phyloP scores from a whole-genome alignment of 2,113 vertebrate species.

The Thunnus maccoyii region DNA sequence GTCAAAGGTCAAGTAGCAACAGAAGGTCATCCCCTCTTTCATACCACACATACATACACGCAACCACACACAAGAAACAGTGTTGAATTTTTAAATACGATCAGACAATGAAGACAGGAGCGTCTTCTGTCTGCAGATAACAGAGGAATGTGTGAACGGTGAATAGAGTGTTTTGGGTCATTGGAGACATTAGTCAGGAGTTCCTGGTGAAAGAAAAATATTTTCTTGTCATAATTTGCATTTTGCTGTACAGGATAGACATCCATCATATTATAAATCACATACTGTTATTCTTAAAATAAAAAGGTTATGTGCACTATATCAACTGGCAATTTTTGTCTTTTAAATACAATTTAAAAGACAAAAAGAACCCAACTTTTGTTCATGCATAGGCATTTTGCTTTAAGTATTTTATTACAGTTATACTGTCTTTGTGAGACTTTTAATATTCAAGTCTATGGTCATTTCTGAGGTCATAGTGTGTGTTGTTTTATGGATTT shows the following conservation, averaged over 20 bases:
- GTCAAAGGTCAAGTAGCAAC: slow-evolving; percentile 39
- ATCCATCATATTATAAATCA: neutral
- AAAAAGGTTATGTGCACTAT: no score
- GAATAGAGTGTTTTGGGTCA: neutral
- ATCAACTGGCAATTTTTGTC: no score
- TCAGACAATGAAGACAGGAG: slow-evolving; percentile 1
- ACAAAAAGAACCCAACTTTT: no score
- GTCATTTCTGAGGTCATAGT: no score
- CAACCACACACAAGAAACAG: neutral
- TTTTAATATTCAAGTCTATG: no score
- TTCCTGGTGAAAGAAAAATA: neutral
- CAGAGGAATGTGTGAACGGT: neutral
- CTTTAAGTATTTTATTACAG: no score
- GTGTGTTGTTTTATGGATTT: no score
- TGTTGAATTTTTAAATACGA: neutral
- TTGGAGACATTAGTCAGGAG: neutral
- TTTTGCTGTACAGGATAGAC: neutral
- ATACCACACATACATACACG: slow-evolving; percentile 20
- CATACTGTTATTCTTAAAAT: neutral
- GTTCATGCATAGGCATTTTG: no score
- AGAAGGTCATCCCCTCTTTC: slow-evolving; percentile 19
- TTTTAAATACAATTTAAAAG: no score
- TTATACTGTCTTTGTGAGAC: no score
- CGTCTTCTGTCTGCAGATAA: slow-evolving; percentile 27
- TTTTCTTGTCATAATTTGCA: neutral